phyloP scores from a whole-genome alignment of 1,140 invertebrate species.

The Triops longicaudatus region DNA sequence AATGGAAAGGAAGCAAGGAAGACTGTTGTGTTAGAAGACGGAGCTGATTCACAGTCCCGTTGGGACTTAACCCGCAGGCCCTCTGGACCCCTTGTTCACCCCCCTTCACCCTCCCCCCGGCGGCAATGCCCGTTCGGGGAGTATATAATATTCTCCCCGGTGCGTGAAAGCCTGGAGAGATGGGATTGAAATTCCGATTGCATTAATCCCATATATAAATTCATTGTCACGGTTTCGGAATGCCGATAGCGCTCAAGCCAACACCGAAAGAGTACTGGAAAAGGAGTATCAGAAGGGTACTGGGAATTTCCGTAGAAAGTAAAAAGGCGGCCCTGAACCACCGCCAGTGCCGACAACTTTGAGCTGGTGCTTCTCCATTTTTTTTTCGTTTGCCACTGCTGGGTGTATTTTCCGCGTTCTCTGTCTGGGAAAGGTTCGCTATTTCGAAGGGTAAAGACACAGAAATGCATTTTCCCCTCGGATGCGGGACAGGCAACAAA shows the following conservation, averaged over 20 bases:
- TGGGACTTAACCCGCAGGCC: conserved; percentile 11
- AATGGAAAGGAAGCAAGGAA: too few relatives aligned
- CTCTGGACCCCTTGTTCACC: background rate
- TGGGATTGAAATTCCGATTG: conserved; percentile 28
- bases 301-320: too few relatives aligned
- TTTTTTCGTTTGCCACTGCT: too few relatives aligned
- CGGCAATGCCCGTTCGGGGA: background rate
- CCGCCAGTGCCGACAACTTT: too few relatives aligned
- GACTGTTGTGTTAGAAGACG: background rate
- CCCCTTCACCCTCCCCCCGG: background rate
- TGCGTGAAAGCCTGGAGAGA: background rate
- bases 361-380: too few relatives aligned
- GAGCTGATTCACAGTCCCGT: conserved; percentile 28
- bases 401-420: too few relatives aligned
- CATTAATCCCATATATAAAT: conserved; percentile 28
- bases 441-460: too few relatives aligned
- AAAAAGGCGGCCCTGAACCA: too few relatives aligned
- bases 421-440: too few relatives aligned
- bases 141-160: conserved; percentile 22
- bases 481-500: too few relatives aligned
- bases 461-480: too few relatives aligned
- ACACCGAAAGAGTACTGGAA: background rate
- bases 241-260: conserved; percentile 19
- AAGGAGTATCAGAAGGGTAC: background rate
- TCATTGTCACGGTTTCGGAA: conserved; percentile 27